Percentiles rank a stretch among this genome's conserved stretches.
Conservation (phyloP, 2,113 vertebrate genomes). For the Caretta caretta region DNA sequence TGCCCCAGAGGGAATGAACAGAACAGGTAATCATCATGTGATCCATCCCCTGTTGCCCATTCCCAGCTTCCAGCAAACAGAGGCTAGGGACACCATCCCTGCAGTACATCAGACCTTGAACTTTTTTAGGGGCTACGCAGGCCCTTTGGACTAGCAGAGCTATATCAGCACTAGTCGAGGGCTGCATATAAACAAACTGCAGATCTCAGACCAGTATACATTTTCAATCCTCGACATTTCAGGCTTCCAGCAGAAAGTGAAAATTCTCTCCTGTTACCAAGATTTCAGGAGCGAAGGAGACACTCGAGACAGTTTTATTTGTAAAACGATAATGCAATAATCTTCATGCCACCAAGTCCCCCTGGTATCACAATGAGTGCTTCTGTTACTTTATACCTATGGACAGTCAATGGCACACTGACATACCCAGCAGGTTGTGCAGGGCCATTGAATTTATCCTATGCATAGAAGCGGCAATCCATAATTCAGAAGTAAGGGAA, state of each 20-base stretch:
- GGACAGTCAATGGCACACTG: not conserved
- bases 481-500: constrained; percentile 56
- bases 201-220: not conserved
- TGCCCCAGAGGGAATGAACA: no score
- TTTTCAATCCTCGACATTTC: not conserved
- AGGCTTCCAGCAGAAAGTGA: not conserved
- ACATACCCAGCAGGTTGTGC: not conserved
- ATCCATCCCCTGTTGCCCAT: no score
- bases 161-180: not conserved
- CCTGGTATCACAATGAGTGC: not conserved
- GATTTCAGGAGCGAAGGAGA: not conserved
- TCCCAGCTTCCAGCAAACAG: no score
- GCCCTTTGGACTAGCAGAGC: fast-evolving
- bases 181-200: not conserved
- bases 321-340: constrained; percentile 48
- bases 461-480: not conserved
- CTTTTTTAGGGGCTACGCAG: not conserved
- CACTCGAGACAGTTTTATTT: constrained; percentile 50
- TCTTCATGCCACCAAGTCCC: constrained; percentile 3
- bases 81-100: no score
- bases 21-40: no score
- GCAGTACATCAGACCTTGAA: not conserved
- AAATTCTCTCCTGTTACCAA: not conserved
- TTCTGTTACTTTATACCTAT: constrained; percentile 10
- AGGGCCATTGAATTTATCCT: constrained; percentile 11